Conservation (phyloP, 2,113 vertebrate species). For the Origma solitaria region DNA sequence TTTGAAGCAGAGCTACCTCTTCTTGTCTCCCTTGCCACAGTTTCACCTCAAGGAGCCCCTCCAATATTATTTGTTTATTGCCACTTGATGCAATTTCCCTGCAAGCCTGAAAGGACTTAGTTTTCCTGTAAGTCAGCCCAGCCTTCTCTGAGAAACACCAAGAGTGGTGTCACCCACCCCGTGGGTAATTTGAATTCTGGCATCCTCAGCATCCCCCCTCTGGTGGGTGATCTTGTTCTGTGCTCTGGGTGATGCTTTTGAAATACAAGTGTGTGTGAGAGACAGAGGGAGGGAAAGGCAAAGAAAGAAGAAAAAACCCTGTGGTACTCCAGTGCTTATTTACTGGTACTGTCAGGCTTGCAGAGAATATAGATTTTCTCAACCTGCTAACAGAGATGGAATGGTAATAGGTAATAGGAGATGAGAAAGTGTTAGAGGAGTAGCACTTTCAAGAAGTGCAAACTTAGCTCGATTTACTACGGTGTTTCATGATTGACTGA, state of each 20-base stretch:
- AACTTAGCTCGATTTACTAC: background rate
- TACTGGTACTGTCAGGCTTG: background rate
- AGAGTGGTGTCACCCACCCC: background rate
- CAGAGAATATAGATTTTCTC: background rate
- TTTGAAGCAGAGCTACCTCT: background rate
- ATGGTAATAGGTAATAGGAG: background rate
- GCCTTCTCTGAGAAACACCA: background rate
- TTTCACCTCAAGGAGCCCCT: background rate
- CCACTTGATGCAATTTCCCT: background rate
- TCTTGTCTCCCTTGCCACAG: background rate
- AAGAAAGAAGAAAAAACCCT: background rate
- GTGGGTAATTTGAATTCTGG: background rate
- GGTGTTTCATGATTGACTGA: background rate
- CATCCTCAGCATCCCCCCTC: background rate
- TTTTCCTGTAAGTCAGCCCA: background rate
- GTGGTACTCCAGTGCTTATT: background rate
- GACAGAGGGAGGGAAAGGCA: background rate
- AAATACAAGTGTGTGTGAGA: fast-evolving
- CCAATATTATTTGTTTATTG: background rate
- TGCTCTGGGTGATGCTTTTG: background rate
- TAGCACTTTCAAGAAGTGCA: background rate
- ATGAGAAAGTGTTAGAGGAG: background rate
- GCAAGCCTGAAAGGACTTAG: background rate
- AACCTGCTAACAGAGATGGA: background rate
- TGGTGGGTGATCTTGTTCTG: background rate